A percentile compares a stretch with the other conserved stretches of the same genome.
phyloP scores from a whole-genome alignment of 30 jellyfish, hydroid and myxozoan genomes.

The Calvadosia cruxmelitensis region DNA sequence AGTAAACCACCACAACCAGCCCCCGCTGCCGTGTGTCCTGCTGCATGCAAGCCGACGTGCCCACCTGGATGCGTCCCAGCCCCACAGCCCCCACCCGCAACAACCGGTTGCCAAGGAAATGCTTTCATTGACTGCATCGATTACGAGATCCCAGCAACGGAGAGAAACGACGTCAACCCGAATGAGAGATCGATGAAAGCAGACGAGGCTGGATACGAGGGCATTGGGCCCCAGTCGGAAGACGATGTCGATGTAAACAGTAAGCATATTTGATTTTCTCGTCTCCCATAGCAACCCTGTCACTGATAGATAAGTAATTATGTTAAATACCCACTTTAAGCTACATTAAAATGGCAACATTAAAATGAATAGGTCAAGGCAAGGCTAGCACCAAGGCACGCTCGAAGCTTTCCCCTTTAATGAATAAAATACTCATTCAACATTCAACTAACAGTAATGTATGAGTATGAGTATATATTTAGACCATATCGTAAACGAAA shows the following conservation, averaged over 20 bases:
- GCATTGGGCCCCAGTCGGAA: background rate
- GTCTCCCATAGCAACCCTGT: too few relatives aligned
- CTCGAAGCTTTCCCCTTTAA: too few relatives aligned
- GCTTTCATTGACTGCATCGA: background rate
- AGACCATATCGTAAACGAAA: too few relatives aligned
- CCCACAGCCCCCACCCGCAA: background rate
- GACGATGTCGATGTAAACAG: constrained; percentile 2
- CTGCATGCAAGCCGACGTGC: constrained; percentile 1
- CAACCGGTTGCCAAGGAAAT: background rate
- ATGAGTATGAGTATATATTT: too few relatives aligned
- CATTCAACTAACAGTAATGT: too few relatives aligned
- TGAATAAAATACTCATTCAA: too few relatives aligned
- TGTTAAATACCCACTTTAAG: too few relatives aligned
- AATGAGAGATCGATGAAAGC: background rate
- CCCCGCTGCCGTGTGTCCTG: constrained; percentile 2
- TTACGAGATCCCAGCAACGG: background rate
- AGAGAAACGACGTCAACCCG: background rate
- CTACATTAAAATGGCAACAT: too few relatives aligned
- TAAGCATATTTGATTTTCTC: background rate
- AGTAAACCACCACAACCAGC: background rate
- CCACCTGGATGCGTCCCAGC: background rate
- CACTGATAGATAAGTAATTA: background rate
- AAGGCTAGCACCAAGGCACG: too few relatives aligned
- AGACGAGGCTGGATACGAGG: background rate
- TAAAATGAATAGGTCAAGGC: too few relatives aligned